These are phyloP conservation scores for Bombyx mori DNA, from an alignment of 1,140 invertebrate species.

Conservation along the genomic window DNA sequence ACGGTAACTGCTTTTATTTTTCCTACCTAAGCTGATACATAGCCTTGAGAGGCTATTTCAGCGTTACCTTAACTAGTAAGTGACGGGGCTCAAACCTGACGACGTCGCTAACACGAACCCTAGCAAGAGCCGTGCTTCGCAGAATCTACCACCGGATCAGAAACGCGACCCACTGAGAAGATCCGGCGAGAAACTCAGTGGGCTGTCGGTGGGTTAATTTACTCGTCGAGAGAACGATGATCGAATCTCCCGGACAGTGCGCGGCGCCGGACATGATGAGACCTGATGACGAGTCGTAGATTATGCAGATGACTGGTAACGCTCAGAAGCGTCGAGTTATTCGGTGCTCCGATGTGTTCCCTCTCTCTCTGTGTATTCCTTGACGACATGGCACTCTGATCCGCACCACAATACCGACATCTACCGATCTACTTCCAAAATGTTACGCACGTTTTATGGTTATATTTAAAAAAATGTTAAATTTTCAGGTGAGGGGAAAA, in stretches of 20 bases:
- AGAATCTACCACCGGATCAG: too few relatives aligned
- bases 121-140: too few relatives aligned
- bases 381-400: constrained; percentile 37
- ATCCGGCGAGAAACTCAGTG: too few relatives aligned
- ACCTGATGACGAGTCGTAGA: constrained; percentile 39
- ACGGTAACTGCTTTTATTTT: constrained; percentile 25
- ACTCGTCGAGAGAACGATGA: too few relatives aligned
- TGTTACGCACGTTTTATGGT: neutral
- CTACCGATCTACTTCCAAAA: neutral
- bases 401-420: neutral
- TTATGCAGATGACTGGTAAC: neutral
- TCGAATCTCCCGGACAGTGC: too few relatives aligned
- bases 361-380: neutral
- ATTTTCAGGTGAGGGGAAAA: constrained; percentile 62
- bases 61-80: too few relatives aligned
- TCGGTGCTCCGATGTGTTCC: constrained; percentile 9
- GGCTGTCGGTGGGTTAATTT: too few relatives aligned
- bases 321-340: constrained; percentile 20
- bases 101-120: too few relatives aligned
- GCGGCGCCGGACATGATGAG: constrained; percentile 22
- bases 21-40: too few relatives aligned
- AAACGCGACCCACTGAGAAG: too few relatives aligned
- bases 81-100: too few relatives aligned
- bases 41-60: too few relatives aligned
- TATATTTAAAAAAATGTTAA: constrained; percentile 1